Base-by-base conservation (phyloP, 2,797 vertebrate genomes). In the Myotis findleyi region DNA sequence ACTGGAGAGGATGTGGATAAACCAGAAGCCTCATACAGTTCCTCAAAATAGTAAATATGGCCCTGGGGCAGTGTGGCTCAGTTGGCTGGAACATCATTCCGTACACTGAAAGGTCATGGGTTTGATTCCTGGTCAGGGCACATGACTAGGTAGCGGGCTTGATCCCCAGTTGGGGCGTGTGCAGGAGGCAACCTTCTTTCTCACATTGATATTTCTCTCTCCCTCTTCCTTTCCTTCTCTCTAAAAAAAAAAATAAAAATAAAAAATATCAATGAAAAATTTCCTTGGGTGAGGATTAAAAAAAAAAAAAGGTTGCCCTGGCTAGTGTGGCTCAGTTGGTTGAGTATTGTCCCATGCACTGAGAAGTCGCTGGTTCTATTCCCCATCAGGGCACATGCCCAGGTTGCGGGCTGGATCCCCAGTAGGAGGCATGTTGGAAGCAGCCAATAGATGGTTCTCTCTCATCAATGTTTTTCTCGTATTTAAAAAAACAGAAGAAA, bases 21-120 rank as follows among this genome's bases (percentile, higher is more conserved):
- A 23, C 11, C 2, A 6, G 44, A 21, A 11, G 6, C 30, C 41
- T 62, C 11, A 38, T 16, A 17, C 16, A 17, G 36, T 10, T 36
- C 44, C 51, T 59, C 41, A 11, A 17, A 62, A 3, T 0, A 14
- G 11, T 30, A 23, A 33, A 12, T 4, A 1, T 0, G 17, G 64
- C n/a, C n/a, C 64, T 68, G n/a, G 51, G 62, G n/a, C 64, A 9
- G 17, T 33, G 64, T 36, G n/a, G n/a, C 64, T 68, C 64, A 68
- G 64, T 68, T 68, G 17, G n/a, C n/a, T 33, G 64, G 64, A 68
- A 33, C 17, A 33, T 68, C n/a, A 18, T 68, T 33, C n/a, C 2
- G 4, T 68, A 68, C 17, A 33, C 17, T 20, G n/a, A 68, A 68
- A 33, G n/a, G 17, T 68, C 64, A 68, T 4, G 2, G 64, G n/a